Percentiles rank a stretch among this genome's conserved stretches.
Conservation (phyloP, 2,113 vertebrate genomes). For the Nanorana parkeri region DNA sequence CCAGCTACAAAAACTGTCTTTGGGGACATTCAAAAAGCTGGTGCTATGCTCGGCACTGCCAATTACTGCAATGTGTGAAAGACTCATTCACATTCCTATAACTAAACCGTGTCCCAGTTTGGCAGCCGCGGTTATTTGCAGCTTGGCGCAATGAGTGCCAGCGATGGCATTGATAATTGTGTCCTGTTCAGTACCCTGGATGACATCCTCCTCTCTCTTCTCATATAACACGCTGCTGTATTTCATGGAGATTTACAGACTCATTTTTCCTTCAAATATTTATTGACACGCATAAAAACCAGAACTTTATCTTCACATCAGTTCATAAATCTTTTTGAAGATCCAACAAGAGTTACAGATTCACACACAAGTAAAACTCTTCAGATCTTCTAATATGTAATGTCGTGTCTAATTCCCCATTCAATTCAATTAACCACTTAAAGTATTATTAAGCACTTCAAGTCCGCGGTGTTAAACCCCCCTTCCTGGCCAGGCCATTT, state of each 20-base stretch:
- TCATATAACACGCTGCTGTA: not conserved
- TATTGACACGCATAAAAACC: not conserved
- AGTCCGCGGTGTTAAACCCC: too few species aligned
- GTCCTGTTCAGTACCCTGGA: constrained; percentile 1
- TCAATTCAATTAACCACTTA: too few species aligned
- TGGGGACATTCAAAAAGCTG: not conserved
- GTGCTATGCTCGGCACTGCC: not conserved
- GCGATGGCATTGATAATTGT: constrained; percentile 11
- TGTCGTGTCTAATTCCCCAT: too few species aligned
- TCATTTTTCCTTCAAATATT: not conserved
- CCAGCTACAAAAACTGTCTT: not conserved
- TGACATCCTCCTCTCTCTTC: constrained; percentile 8
- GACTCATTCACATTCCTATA: not conserved
- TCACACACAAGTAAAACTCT: too few species aligned
- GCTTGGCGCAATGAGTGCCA: constrained; percentile 19
- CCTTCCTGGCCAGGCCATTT: too few species aligned
- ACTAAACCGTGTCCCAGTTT: constrained; percentile 9
- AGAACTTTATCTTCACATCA: not conserved
- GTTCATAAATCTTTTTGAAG: too few species aligned
- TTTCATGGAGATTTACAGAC: not conserved
- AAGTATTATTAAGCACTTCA: too few species aligned
- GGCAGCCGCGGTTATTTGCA: constrained; percentile 5
- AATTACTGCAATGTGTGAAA: constrained; percentile 27
- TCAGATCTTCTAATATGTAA: too few species aligned
- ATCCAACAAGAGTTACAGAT: too few species aligned